phyloP scores from a whole-genome alignment of 1,140 invertebrate species.

The Daktulosphaira vitifoliae region DNA sequence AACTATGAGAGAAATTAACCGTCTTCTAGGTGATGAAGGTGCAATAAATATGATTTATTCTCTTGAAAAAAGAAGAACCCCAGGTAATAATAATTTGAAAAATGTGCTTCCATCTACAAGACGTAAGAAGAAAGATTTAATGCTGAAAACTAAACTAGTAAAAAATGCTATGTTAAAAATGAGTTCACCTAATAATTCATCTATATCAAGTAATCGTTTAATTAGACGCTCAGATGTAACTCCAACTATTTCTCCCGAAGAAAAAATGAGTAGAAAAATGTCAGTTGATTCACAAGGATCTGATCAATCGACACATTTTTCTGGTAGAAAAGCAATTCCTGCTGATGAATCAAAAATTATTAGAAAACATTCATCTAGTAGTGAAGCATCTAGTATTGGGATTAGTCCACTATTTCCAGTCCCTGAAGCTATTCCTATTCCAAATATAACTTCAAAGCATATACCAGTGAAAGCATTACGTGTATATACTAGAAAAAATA shows the following conservation, averaged over 20 bases:
- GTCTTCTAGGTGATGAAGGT: conserved; percentile 70
- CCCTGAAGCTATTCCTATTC: conserved; percentile 2
- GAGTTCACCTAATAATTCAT: conserved; percentile 36
- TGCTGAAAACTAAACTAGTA: conserved; percentile 45
- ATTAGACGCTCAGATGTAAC: conserved; percentile 15
- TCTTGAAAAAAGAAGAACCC: conserved; percentile 49
- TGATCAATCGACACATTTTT: conserved; percentile 24
- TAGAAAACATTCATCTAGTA: conserved; percentile 63
- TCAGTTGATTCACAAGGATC: conserved; percentile 37
- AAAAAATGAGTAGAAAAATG: conserved; percentile 34
- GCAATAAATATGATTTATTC: conserved; percentile 76
- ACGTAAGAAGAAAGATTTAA: conserved; percentile 40
- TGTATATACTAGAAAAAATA: conserved; percentile 30
- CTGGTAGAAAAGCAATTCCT: conserved; percentile 41
- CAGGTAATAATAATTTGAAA: conserved; percentile 35
- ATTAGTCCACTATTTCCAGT: conserved; percentile 44
- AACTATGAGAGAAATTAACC: conserved; percentile 59
- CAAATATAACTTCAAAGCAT: background rate
- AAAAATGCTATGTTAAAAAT: conserved; percentile 50
- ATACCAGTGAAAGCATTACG: conserved; percentile 11
- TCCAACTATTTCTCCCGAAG: conserved; percentile 3
- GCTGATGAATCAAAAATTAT: conserved; percentile 70
- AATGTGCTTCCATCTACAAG: conserved; percentile 40
- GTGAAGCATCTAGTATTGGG: conserved; percentile 66
- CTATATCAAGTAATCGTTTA: background rate